Percentiles rank a stretch among this genome's conserved stretches.
Conservation (phyloP, 2,888 invertebrate genomes). For the Pachymerium ferrugineum region DNA sequence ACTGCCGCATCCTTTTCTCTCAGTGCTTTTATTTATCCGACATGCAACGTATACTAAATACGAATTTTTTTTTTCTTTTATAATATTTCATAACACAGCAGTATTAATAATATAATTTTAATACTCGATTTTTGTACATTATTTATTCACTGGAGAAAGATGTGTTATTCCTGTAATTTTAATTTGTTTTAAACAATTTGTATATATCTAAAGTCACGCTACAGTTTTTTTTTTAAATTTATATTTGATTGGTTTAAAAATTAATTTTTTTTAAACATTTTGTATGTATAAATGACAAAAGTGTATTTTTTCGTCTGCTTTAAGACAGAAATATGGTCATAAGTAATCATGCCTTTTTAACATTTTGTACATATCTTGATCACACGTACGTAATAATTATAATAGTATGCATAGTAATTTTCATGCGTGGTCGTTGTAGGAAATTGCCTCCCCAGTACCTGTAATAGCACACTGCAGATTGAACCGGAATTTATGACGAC, state of each 20-base stretch:
- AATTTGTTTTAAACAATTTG: no score
- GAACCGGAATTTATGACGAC: background rate
- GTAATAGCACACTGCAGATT: background rate
- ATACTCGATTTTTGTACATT: background rate
- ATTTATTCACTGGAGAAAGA: background rate
- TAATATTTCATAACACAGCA: background rate
- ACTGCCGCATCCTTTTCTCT: background rate
- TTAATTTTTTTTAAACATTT: background rate
- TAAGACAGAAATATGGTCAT: background rate
- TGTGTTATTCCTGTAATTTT: background rate
- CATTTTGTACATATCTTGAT: conserved; percentile 24
- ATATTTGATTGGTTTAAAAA: background rate
- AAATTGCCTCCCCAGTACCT: conserved; percentile 2
- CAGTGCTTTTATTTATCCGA: background rate
- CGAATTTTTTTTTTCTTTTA: background rate
- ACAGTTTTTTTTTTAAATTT: background rate
- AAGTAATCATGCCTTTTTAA: conserved; percentile 21
- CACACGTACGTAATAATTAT: conserved; percentile 13
- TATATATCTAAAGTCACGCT: no score
- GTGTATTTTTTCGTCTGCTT: background rate
- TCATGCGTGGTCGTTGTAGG: background rate
- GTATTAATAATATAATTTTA: conserved; percentile 18
- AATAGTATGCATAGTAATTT: background rate
- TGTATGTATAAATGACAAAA: background rate
- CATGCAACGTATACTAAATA: background rate